These are phyloP conservation scores for Hyppa rectilinea DNA, from an alignment of 2,888 invertebrate species.

Conservation along the genomic window DNA sequence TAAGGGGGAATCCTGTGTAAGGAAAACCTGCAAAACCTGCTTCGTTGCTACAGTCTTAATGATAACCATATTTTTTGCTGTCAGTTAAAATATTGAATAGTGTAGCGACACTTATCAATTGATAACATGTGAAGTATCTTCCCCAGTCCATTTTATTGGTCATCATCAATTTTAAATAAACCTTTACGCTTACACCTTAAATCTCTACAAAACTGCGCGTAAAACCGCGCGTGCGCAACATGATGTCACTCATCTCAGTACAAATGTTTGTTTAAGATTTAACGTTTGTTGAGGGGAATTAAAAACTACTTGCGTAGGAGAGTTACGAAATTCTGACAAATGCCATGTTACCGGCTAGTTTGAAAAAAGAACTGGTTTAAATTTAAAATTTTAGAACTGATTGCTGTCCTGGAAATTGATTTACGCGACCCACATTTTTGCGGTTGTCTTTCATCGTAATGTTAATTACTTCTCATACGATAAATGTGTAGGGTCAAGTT, in stretches of 20 bases:
- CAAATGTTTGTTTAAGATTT: slow-evolving; percentile 74
- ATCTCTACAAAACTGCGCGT: slow-evolving; percentile 39
- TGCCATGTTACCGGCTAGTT: slow-evolving; percentile 6
- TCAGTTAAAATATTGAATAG: too few relatives aligned
- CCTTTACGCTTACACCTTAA: slow-evolving; percentile 10
- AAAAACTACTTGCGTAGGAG: slow-evolving; percentile 67
- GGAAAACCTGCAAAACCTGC: too few relatives aligned
- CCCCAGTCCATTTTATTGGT: neutral
- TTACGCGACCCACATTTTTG: too few relatives aligned
- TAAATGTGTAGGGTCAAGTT: too few relatives aligned
- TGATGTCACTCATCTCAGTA: slow-evolving; percentile 78
- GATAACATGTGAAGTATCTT: too few relatives aligned
- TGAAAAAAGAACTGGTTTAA: neutral
- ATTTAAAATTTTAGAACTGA: neutral
- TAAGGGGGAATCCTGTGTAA: too few relatives aligned
- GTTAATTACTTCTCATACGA: too few relatives aligned
- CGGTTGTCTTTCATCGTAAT: too few relatives aligned
- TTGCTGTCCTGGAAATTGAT: neutral
- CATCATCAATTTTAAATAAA: neutral
- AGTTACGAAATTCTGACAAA: slow-evolving; percentile 65
- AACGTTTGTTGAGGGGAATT: slow-evolving; percentile 72
- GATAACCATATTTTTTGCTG: too few relatives aligned
- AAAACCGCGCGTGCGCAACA: slow-evolving; percentile 63
- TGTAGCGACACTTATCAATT: too few relatives aligned
- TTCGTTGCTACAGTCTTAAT: too few relatives aligned